These are phyloP conservation scores for Heliconius melpomene DNA, from an alignment of 1,140 invertebrate genomes.

Conservation along the genomic window DNA sequence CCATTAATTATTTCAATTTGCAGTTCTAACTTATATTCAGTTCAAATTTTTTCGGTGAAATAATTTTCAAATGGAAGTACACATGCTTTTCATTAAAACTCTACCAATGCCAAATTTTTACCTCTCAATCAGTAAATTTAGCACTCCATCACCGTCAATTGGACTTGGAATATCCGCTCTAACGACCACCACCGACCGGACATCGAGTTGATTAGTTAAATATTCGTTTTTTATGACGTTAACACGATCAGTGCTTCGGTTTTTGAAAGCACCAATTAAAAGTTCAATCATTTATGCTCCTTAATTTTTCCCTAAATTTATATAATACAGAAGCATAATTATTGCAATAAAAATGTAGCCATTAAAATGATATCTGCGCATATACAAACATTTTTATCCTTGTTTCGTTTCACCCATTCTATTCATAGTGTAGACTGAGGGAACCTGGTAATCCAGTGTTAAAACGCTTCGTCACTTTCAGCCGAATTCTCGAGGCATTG, in stretches of 20 bases:
- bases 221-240: constrained; percentile 30
- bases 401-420: no score
- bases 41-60: neutral
- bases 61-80: neutral
- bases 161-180: constrained; percentile 37
- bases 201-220: constrained; percentile 36
- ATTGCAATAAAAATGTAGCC: no score
- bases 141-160: constrained; percentile 39
- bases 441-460: no score
- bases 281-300: constrained; percentile 13
- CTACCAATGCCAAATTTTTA: constrained; percentile 33
- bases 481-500: no score
- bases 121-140: constrained; percentile 40
- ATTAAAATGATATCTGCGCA: no score
- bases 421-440: no score
- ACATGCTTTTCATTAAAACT: neutral
- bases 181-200: constrained; percentile 28
- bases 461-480: no score
- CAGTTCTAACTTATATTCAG: neutral
- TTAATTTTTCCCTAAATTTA: neutral
- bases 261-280: constrained; percentile 31
- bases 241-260: constrained; percentile 17
- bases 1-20: neutral
- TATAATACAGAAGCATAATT: no score
- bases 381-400: no score